Conservation (phyloP, 30 jellyfish, hydroid and myxozoan genomes). For the Turritopsis rubra region DNA sequence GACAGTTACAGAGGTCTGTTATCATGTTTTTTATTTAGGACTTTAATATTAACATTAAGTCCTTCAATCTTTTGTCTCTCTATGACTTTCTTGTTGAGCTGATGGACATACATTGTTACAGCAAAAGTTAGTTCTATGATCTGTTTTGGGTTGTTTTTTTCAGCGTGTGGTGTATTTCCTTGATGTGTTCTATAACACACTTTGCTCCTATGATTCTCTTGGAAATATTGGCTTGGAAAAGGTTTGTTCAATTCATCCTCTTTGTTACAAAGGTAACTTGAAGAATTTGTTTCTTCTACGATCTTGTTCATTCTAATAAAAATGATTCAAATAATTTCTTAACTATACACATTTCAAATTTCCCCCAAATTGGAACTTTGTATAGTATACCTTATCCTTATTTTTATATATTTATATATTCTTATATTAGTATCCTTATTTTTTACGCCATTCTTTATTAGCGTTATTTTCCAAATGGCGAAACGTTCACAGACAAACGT, state of each 20-base stretch:
- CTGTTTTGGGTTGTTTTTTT: not conserved
- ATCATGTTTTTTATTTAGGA: not conserved
- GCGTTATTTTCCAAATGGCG: too few relatives aligned
- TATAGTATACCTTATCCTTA: too few relatives aligned
- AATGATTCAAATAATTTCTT: too few relatives aligned
- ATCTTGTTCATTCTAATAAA: too few relatives aligned
- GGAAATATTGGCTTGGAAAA: conserved; percentile 43
- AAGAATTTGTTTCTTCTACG: not conserved
- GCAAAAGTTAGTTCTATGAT: not conserved
- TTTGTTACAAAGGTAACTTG: not conserved
- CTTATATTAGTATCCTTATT: too few relatives aligned
- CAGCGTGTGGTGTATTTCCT: conserved; percentile 34
- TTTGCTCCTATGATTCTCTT: conserved; percentile 42
- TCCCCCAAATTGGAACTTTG: too few relatives aligned
- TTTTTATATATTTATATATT: too few relatives aligned
- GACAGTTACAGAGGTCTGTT: conserved; percentile 29
- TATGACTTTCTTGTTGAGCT: not conserved
- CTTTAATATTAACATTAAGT: not conserved
- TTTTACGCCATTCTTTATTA: too few relatives aligned
- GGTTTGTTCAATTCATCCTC: not conserved
- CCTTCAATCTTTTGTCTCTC: not conserved
- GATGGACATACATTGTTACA: not conserved
- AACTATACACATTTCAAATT: too few relatives aligned
- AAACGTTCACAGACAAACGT: too few relatives aligned
- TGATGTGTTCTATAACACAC: conserved; percentile 31